phyloP scores from a whole-genome alignment of 2,888 invertebrate genomes.

The Cotesia congregata region DNA sequence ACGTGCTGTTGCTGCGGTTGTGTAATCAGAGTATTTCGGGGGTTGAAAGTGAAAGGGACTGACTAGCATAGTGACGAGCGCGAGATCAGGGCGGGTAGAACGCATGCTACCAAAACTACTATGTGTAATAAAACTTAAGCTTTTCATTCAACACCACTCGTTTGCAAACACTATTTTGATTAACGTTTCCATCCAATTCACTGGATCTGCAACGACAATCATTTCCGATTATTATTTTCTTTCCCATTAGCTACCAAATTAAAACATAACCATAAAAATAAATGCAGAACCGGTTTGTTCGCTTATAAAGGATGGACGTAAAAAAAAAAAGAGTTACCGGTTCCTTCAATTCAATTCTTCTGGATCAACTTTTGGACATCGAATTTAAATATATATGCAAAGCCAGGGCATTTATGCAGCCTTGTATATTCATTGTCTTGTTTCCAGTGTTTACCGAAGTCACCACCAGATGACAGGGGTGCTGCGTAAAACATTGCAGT shows the following conservation, averaged over 20 bases:
- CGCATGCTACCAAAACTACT: conserved; percentile 4
- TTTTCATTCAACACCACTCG: conserved; percentile 14
- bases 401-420: background rate
- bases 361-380: background rate
- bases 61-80: conserved; percentile 22
- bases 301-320: background rate
- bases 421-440: conserved; percentile 1
- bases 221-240: background rate
- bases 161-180: background rate
- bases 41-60: conserved; percentile 56
- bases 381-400: background rate
- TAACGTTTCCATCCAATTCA: background rate
- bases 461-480: conserved; percentile 68
- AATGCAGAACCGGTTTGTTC: background rate
- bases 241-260: background rate
- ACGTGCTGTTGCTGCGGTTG: conserved; percentile 67
- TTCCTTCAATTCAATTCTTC: background rate
- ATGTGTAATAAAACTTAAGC: conserved; percentile 38
- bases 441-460: conserved; percentile 67
- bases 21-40: conserved; percentile 66
- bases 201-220: background rate
- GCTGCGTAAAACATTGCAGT: conserved; percentile 56
- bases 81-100: conserved; percentile 35
- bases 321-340: background rate
- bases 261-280: conserved; percentile 1